phyloP scores from a whole-genome alignment of 2,888 invertebrate genomes.

The Eupithecia centaureata region DNA sequence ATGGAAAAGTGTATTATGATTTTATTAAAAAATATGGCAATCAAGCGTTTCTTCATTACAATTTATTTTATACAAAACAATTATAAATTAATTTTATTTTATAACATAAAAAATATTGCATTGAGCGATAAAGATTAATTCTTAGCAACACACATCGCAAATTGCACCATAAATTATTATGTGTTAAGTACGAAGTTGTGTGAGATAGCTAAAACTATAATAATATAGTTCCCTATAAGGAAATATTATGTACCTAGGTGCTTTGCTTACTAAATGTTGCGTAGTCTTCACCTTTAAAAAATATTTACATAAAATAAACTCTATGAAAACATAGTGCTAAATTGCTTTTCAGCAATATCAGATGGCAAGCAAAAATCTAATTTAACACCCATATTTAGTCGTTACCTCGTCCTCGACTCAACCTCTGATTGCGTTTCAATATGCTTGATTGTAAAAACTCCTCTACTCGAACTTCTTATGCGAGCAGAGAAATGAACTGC shows the following conservation, averaged over 20 bases:
- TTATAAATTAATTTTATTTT: conserved; percentile 23
- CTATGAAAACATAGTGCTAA: too few species aligned
- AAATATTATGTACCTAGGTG: too few species aligned
- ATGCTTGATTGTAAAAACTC: too few species aligned
- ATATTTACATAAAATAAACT: conserved; percentile 21
- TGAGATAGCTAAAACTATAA: neutral
- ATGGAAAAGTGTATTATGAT: neutral
- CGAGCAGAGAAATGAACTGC: too few species aligned
- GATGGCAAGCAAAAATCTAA: conserved; percentile 30
- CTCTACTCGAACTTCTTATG: too few species aligned
- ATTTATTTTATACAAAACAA: conserved; percentile 29
- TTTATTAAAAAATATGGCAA: conserved; percentile 62
- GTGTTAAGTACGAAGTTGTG: neutral
- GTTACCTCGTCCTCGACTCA: too few species aligned
- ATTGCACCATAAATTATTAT: neutral
- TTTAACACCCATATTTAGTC: too few species aligned
- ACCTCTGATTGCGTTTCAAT: too few species aligned
- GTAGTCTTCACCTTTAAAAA: neutral
- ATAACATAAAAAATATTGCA: neutral
- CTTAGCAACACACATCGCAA: neutral
- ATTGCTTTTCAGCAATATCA: conserved; percentile 14
- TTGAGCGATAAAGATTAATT: neutral
- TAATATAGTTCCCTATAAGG: too few species aligned
- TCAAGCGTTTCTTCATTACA: conserved; percentile 51
- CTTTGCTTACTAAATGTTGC: neutral